Conservation (phyloP, 2,797 vertebrate species). For the Sebastes trivittatus region DNA sequence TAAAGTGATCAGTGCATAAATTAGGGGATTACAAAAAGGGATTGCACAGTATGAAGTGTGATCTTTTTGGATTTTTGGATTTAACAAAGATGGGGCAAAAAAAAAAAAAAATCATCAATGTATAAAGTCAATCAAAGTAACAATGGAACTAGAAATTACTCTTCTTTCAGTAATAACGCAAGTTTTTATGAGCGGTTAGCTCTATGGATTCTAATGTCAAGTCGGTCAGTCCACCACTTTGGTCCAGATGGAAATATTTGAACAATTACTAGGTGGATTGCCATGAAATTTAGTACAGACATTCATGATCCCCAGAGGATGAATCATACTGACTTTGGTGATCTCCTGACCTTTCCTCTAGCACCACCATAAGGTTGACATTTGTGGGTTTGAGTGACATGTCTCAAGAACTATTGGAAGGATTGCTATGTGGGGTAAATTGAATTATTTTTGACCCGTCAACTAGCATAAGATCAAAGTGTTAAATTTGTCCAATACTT, state of each 20-base stretch:
- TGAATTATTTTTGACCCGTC: fast-evolving
- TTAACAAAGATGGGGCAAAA: not conserved
- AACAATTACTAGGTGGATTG: fast-evolving
- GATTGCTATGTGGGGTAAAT: not conserved
- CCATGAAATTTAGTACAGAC: not conserved
- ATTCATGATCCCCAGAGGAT: not conserved
- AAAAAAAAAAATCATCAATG: not conserved
- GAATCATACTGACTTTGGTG: not conserved
- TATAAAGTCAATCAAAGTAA: not conserved
- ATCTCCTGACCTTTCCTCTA: not conserved
- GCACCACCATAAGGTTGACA: not conserved
- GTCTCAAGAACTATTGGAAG: not conserved
- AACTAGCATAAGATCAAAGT: not conserved
- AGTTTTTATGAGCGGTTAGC: not conserved
- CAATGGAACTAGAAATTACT: not conserved
- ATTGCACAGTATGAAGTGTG: not conserved
- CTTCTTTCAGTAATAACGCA: not conserved
- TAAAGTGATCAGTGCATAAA: not conserved
- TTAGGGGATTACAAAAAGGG: not conserved
- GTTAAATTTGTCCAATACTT: not conserved
- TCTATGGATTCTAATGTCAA: too few relatives aligned
- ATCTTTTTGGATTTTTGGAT: not conserved
- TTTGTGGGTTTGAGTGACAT: not conserved
- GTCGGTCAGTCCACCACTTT: not conserved
- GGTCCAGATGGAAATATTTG: not conserved